Evolutionary conservation across 2,797 vertebrate genomes (phyloP).

Genomic region (Mormyrus hasselquistii): DNA sequence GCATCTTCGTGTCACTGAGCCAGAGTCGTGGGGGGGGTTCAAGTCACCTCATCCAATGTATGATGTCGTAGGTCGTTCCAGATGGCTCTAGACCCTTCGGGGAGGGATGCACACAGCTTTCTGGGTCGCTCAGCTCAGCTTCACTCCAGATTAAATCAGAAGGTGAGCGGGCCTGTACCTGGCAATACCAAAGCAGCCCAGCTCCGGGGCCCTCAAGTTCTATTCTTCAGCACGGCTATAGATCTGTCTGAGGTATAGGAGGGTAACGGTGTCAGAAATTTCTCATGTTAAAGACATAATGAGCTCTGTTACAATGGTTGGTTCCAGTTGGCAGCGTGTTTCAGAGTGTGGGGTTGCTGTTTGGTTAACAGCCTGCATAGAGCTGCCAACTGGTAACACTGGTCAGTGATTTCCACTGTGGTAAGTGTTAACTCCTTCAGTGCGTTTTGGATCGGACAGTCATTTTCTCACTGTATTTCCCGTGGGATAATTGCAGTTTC

Average conservation of each 20-base stretch:
- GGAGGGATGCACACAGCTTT: background rate
- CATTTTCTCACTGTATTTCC: background rate
- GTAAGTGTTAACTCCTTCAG: background rate
- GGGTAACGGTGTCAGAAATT: background rate
- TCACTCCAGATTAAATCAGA: background rate
- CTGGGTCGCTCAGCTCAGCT: background rate
- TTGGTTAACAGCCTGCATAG: background rate
- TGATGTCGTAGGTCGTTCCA: background rate
- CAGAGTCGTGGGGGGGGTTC: background rate
- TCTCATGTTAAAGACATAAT: background rate
- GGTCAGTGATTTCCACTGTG: background rate
- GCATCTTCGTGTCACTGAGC: background rate
- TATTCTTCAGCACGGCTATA: background rate
- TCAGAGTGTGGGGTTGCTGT: background rate
- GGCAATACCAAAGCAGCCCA: background rate
- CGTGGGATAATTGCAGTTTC: background rate
- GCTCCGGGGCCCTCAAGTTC: background rate
- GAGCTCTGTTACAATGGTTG: background rate
- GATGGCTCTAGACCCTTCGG: background rate
- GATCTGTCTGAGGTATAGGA: background rate
- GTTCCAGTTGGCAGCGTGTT: background rate
- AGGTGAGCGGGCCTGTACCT: background rate
- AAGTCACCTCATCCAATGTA: background rate
- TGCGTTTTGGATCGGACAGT: background rate
- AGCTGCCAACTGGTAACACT: background rate